A percentile compares a stretch with the other conserved stretches of the same genome.
Evolutionary conservation across 2,888 invertebrate species (phyloP).

Genomic region (Platycheirus albimanus): DNA sequence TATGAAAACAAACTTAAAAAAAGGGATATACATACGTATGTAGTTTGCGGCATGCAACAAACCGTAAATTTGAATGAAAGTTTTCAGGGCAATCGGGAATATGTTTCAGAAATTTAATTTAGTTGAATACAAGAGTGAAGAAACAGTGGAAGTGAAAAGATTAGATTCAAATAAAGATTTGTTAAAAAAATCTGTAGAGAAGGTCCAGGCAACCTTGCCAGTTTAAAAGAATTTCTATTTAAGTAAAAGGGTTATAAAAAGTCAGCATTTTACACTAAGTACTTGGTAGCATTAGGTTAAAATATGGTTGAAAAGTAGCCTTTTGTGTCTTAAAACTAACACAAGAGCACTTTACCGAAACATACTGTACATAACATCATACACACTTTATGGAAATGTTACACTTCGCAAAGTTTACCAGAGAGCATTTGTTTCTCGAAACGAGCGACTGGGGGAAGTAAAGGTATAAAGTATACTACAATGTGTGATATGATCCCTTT

Average conservation of each 20-base stretch:
- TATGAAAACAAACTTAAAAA: slow-evolving; percentile 17
- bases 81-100: slow-evolving; percentile 66
- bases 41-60: slow-evolving; percentile 58
- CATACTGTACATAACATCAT: slow-evolving; percentile 37
- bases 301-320: no score
- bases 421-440: slow-evolving; percentile 47
- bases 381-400: slow-evolving; percentile 62
- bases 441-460: background rate
- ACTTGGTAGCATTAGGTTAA: no score
- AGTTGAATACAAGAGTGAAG: slow-evolving; percentile 38
- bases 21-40: slow-evolving; percentile 14
- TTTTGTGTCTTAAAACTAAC: no score
- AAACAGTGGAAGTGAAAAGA: slow-evolving; percentile 20
- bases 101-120: slow-evolving; percentile 65
- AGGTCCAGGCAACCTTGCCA: no score
- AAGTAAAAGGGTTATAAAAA: no score
- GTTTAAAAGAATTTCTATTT: no score
- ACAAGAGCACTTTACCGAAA: background rate
- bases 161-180: background rate
- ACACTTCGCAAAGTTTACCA: slow-evolving; percentile 60
- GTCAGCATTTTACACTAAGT: no score
- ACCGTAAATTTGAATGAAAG: slow-evolving; percentile 68
- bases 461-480: background rate
- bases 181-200: no score
- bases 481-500: slow-evolving; percentile 26